Evolutionary conservation across 2,113 vertebrate genomes (phyloP), one percentile per base, ranked within the genome.

Genomic region (Casuarius casuarius): DNA sequence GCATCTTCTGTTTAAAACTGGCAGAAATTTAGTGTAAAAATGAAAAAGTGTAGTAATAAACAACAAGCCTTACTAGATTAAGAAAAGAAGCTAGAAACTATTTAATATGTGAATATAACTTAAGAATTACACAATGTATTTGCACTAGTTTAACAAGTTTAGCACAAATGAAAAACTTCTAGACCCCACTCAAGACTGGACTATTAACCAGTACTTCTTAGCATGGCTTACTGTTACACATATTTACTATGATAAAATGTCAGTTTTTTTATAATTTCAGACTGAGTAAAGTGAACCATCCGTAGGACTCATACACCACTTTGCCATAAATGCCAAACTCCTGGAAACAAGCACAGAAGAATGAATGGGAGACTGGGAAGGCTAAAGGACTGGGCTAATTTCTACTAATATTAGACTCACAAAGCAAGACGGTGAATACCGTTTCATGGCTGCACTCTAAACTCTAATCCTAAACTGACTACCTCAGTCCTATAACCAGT

Each of bases 341-440:
- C 91, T 94, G 62, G 26, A 96, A 95, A 89, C 71, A 94, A 96
- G 87, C 81, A 95, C 84, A 83, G 62, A 95, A 95, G 44, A 87
- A 92, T 82, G 62, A 95, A 89, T 40, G n/a, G 80, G 17, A 95
- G 58, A 92, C 70, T 61, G 48, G 29, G 49, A 95, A 46, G 26
- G 7, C 62, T 62, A 70, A 85, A 79, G 17, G 18, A 73, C 1
- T 76, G 44, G 10, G 29, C 77, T 84, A 26, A 84, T 58, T 89
- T 51, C 58, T 58, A 66, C 15, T 49, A 72, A 2, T 5, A 31
- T 31, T 29, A 84, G 20, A 29, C 42, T 33, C 70, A 63, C 1
- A 0, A 31, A 42, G 15, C 33, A n/a, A 20, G 46, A 58, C 33
- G 46, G 46, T 61, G 12, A 15, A 52, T 61, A 67, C n/a, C 33